Evolutionary conservation across 2,113 vertebrate genomes (phyloP).

Genomic region (Rhinopomastus cyanomelas): DNA sequence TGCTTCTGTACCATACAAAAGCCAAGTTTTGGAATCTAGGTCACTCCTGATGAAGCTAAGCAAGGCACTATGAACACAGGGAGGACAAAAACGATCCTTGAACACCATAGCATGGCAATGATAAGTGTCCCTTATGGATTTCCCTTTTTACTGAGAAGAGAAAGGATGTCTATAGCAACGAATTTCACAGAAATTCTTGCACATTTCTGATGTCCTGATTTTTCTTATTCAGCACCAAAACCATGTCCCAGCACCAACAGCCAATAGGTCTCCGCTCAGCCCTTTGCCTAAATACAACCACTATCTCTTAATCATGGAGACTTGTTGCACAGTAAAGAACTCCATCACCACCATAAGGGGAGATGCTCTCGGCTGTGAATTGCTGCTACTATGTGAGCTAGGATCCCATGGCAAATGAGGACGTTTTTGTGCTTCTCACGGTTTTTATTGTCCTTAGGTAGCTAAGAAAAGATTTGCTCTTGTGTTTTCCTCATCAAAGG

Average conservation of each 20-base stretch:
- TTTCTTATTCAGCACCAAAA: background rate
- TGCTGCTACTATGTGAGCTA: background rate
- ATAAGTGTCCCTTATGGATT: background rate
- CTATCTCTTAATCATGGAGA: background rate
- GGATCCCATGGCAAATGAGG: background rate
- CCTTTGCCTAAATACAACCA: background rate
- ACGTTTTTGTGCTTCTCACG: background rate
- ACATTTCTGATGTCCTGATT: background rate
- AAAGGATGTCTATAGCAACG: background rate
- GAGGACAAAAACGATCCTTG: background rate
- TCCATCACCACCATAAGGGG: background rate
- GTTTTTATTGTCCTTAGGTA: background rate
- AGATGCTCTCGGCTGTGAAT: background rate
- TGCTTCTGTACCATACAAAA: background rate
- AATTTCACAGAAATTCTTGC: background rate
- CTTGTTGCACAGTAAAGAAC: background rate
- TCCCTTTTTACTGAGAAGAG: background rate
- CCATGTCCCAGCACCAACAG: background rate
- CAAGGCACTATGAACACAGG: background rate
- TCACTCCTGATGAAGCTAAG: background rate
- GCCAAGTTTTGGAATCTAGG: background rate
- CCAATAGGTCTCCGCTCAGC: background rate
- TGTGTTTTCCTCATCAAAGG: conserved; percentile 16
- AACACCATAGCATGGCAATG: background rate
- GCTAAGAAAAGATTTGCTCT: background rate